Conservation (phyloP, 2,888 invertebrate genomes). For the Nomada goodeniana region DNA sequence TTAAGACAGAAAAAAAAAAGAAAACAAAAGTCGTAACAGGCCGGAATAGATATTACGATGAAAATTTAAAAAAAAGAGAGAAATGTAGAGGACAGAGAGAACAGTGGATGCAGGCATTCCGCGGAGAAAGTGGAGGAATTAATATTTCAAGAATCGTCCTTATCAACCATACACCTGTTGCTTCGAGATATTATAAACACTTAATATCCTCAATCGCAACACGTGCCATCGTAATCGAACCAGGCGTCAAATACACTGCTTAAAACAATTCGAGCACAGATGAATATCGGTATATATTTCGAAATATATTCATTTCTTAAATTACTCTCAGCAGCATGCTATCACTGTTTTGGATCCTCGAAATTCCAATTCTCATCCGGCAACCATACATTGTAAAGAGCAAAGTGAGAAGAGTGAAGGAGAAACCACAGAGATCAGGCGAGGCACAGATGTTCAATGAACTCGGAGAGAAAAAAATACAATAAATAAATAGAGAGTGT, state of each 20-base stretch:
- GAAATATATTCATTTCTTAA: no score
- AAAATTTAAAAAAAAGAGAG: constrained; percentile 3
- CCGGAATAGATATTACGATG: constrained; percentile 23
- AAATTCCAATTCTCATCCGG: not conserved
- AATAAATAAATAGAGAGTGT: constrained; percentile 62
- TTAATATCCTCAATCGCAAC: not conserved
- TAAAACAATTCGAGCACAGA: not conserved
- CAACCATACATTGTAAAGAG: constrained; percentile 5
- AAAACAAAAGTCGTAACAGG: constrained; percentile 44
- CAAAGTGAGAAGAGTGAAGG: constrained; percentile 1
- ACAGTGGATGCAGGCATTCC: constrained; percentile 44
- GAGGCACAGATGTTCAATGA: constrained; percentile 29
- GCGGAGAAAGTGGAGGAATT: constrained; percentile 17
- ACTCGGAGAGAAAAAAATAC: constrained; percentile 20
- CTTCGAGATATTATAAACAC: not conserved
- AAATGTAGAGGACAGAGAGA: constrained; percentile 20
- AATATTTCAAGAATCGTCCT: not conserved
- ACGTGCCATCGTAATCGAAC: constrained; percentile 1
- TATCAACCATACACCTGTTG: constrained; percentile 18
- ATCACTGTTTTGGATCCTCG: not conserved
- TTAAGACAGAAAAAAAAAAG: constrained; percentile 13
- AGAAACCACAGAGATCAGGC: constrained; percentile 29
- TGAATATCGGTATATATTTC: not conserved
- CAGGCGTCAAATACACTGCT: not conserved
- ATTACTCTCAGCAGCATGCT: not conserved